A percentile compares a stretch with the other conserved stretches of the same genome.
phyloP scores from a whole-genome alignment of 1,140 invertebrate species.

The Harlomillsia oculata region DNA sequence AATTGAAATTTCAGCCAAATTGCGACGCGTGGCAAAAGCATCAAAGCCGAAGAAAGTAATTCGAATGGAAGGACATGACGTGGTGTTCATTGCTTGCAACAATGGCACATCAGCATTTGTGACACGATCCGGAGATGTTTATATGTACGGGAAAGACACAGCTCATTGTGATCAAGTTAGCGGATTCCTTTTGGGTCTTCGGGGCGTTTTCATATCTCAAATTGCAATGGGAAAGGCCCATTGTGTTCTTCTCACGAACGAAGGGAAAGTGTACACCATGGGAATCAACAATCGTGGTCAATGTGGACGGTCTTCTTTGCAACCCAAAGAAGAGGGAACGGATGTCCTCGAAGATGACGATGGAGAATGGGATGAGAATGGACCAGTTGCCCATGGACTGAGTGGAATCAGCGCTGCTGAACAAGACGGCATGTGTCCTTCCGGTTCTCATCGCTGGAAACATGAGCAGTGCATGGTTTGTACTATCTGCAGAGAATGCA shows the following conservation, averaged over 20 bases:
- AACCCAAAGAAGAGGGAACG: slow-evolving; percentile 48
- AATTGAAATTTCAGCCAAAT: slow-evolving; percentile 50
- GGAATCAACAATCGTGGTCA: slow-evolving; percentile 97
- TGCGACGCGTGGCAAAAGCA: slow-evolving; percentile 74
- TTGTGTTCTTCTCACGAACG: slow-evolving; percentile 72
- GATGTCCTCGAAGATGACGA: slow-evolving; percentile 52
- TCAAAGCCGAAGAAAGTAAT: slow-evolving; percentile 86
- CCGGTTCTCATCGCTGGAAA: slow-evolving; percentile 66
- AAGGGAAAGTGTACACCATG: slow-evolving; percentile 88
- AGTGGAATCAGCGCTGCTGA: too few relatives aligned
- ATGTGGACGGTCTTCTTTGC: slow-evolving; percentile 80
- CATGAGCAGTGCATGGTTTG: slow-evolving; percentile 80
- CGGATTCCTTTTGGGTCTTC: slow-evolving; percentile 59
- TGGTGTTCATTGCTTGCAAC: slow-evolving; percentile 78
- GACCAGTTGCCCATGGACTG: slow-evolving; percentile 36
- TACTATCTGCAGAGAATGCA: slow-evolving; percentile 83
- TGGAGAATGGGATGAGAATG: slow-evolving; percentile 46
- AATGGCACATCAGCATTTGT: slow-evolving; percentile 88
- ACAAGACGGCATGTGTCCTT: slow-evolving; percentile 53
- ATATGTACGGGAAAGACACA: slow-evolving; percentile 93
- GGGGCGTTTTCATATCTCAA: slow-evolving; percentile 68
- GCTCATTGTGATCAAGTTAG: slow-evolving; percentile 68
- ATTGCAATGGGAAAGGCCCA: slow-evolving; percentile 93
- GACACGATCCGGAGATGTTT: slow-evolving; percentile 73
- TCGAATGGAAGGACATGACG: slow-evolving; percentile 74